A percentile compares a stretch with the other conserved stretches of the same genome.
These are phyloP conservation scores for Chrysopa pallens DNA, from an alignment of 1,140 invertebrate species.

Conservation along the genomic window DNA sequence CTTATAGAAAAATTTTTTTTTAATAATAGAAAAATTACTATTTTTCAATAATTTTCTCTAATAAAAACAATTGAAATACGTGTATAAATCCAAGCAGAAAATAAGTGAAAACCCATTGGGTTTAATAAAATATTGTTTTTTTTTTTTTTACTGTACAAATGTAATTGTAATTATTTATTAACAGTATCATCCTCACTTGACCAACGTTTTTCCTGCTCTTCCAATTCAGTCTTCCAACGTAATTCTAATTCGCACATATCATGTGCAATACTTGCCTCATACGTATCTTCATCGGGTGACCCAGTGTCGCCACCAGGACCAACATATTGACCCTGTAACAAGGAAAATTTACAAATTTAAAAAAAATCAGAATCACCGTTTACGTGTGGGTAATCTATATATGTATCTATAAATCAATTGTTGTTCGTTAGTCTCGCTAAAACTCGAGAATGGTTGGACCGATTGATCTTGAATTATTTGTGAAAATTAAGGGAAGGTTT, in stretches of 20 bases:
- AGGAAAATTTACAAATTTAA: too few species aligned
- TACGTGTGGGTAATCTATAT: too few species aligned
- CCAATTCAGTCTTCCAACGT: conserved; percentile 42
- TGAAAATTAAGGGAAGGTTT: too few species aligned
- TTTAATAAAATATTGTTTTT: conserved; percentile 10
- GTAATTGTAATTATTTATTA: conserved; percentile 15
- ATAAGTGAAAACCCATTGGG: conserved; percentile 15
- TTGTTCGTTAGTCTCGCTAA: too few species aligned
- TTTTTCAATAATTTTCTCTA: background rate
- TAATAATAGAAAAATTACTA: background rate
- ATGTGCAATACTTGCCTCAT: conserved; percentile 45
- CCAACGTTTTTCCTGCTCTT: conserved; percentile 46
- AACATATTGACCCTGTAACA: background rate
- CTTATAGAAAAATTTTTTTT: too few species aligned
- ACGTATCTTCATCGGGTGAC: conserved; percentile 35
- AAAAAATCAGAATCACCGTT: too few species aligned
- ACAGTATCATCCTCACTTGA: conserved; percentile 36
- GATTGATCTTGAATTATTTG: too few species aligned
- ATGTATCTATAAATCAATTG: too few species aligned
- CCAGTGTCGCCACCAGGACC: background rate
- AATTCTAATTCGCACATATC: conserved; percentile 47
- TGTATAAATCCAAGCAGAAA: too few species aligned
- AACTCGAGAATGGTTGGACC: too few species aligned
- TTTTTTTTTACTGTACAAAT: background rate
- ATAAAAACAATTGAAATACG: background rate